phyloP scores from a whole-genome alignment of 2,888 invertebrate species.

The Trisateles emortualis region DNA sequence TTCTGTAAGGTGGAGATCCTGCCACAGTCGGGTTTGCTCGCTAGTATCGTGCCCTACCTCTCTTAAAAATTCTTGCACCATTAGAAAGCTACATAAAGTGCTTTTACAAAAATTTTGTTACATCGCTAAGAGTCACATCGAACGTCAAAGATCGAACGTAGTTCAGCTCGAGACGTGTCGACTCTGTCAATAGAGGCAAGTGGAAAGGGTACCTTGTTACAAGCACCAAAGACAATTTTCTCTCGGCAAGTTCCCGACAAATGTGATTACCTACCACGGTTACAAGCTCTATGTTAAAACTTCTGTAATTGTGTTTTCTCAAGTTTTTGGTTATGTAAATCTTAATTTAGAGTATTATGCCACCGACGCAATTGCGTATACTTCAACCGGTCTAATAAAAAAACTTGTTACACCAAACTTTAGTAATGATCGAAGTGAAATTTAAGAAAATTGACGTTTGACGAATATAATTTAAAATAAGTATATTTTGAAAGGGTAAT shows the following conservation, averaged over 20 bases:
- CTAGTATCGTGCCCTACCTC: too few relatives aligned
- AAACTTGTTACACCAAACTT: constrained; percentile 37
- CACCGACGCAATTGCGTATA: constrained; percentile 49
- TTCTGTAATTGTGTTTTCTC: constrained; percentile 81
- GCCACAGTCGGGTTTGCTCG: too few relatives aligned
- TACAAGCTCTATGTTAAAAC: constrained; percentile 77
- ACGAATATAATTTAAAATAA: neutral
- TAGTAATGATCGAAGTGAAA: constrained; percentile 28
- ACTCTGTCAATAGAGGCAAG: constrained; percentile 41
- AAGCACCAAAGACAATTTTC: constrained; percentile 78
- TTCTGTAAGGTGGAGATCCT: too few relatives aligned
- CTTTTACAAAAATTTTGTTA: too few relatives aligned
- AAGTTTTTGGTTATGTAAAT: constrained; percentile 79
- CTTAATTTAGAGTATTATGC: constrained; percentile 72
- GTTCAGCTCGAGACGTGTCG: constrained; percentile 30
- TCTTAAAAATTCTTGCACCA: too few relatives aligned
- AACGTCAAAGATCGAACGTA: constrained; percentile 18
- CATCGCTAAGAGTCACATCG: constrained; percentile 15
- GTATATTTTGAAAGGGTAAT: constrained; percentile 9
- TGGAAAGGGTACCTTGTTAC: constrained; percentile 68
- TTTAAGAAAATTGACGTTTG: constrained; percentile 14
- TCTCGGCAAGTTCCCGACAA: constrained; percentile 73
- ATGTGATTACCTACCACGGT: constrained; percentile 77
- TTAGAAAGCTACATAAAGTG: too few relatives aligned
- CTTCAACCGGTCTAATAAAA: constrained; percentile 42